Evolutionary conservation across 2,888 invertebrate species (phyloP).

Genomic region (Drosophila paramelanica): DNA sequence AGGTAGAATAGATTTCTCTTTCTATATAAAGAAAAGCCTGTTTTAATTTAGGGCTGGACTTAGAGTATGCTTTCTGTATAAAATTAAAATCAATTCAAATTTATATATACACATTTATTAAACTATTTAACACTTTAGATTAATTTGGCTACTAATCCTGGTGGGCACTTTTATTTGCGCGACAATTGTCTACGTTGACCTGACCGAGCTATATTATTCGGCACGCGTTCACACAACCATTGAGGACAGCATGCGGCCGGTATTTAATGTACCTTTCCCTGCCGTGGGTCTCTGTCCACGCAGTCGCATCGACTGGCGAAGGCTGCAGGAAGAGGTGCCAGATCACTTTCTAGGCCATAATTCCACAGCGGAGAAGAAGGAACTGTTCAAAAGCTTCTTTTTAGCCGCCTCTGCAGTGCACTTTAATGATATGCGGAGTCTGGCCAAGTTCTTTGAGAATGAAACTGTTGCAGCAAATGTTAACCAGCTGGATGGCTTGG

Average conservation of each 20-base stretch:
- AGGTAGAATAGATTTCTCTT: no score
- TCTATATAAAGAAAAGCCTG: no score
- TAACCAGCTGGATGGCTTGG: conserved; percentile 66
- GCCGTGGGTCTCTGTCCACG: conserved; percentile 81
- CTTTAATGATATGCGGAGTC: conserved; percentile 53
- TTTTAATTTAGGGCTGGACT: no score
- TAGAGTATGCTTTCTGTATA: no score
- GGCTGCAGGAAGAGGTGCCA: conserved; percentile 64
- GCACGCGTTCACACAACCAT: conserved; percentile 80
- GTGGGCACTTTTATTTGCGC: conserved; percentile 69
- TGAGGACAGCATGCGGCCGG: conserved; percentile 78
- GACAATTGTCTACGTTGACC: conserved; percentile 71
- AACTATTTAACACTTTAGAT: conserved; percentile 41
- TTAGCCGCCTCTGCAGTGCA: conserved; percentile 56
- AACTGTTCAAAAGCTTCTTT: conserved; percentile 74
- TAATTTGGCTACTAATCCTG: conserved; percentile 79
- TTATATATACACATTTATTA: no score
- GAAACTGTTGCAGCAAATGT: conserved; percentile 51
- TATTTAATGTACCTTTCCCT: conserved; percentile 80
- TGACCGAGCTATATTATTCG: conserved; percentile 69
- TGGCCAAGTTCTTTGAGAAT: conserved; percentile 64
- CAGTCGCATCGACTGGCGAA: conserved; percentile 78
- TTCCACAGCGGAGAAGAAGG: conserved; percentile 49
- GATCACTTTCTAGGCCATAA: conserved; percentile 73
- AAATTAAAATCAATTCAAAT: no score